phyloP scores from a whole-genome alignment of 2,888 invertebrate genomes.

The Vanessa cardui region DNA sequence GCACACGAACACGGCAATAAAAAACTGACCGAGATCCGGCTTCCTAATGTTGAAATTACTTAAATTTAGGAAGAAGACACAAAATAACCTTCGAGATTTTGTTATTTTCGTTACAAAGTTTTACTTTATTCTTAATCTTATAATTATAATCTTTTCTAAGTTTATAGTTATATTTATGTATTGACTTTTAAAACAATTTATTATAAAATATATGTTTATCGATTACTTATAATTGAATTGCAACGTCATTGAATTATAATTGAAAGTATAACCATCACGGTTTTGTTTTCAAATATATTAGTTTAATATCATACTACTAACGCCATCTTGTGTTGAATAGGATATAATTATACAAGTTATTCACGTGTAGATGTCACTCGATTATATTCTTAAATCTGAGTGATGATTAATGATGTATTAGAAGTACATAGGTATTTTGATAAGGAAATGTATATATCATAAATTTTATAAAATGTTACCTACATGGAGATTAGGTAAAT shows the following conservation, averaged over 20 bases:
- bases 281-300: neutral
- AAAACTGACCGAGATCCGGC: slow-evolving; percentile 41
- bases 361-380: slow-evolving; percentile 20
- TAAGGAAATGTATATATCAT: too few species aligned
- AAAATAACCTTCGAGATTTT: neutral
- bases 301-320: neutral
- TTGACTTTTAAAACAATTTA: too few species aligned
- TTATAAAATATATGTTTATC: too few species aligned
- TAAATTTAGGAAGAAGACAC: slow-evolving; percentile 8
- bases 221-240: too few species aligned
- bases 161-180: too few species aligned
- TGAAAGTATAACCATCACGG: neutral
- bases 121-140: neutral
- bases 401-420: too few species aligned
- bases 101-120: neutral
- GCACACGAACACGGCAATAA: slow-evolving; percentile 33
- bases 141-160: neutral
- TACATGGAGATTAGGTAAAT: too few species aligned
- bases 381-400: too few species aligned
- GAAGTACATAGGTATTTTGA: too few species aligned
- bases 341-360: slow-evolving; percentile 8
- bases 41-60: slow-evolving; percentile 34
- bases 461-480: too few species aligned
- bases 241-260: neutral
- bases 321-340: slow-evolving; percentile 31